These are phyloP conservation scores for Nysson spinosus DNA, from an alignment of 2,888 invertebrate genomes.

Conservation along the genomic window DNA sequence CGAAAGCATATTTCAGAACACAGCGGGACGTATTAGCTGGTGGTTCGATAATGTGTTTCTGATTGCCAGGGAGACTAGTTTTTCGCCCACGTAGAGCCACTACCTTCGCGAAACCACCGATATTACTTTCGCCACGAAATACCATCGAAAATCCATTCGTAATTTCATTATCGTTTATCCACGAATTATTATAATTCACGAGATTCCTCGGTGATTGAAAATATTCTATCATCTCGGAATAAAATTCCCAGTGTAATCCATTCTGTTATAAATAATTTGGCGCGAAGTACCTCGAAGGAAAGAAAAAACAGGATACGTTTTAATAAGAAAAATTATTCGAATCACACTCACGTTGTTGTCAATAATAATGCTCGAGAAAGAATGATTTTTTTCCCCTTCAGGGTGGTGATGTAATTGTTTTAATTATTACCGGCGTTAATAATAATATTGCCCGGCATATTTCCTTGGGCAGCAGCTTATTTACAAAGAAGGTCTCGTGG, in stretches of 20 bases:
- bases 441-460: conserved; percentile 28
- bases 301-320: no score
- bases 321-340: no score
- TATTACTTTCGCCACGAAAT: conserved; percentile 41
- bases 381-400: background rate
- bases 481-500: conserved; percentile 30
- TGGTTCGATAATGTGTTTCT: conserved; percentile 75
- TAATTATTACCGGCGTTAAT: background rate
- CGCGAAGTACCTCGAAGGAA: no score
- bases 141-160: no score
- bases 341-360: no score
- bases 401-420: no score
- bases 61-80: conserved; percentile 71
- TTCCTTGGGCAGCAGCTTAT: conserved; percentile 40
- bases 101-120: conserved; percentile 48
- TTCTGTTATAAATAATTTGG: conserved; percentile 11
- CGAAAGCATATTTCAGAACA: conserved; percentile 63
- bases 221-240: no score
- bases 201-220: no score
- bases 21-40: conserved; percentile 71
- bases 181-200: no score
- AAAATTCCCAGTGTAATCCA: no score
- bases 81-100: conserved; percentile 42
- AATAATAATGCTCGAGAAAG: no score
- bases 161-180: no score